These are phyloP conservation scores for Mionectes olivaceus DNA, from an alignment of 2,797 vertebrate genomes.

Conservation along the genomic window DNA sequence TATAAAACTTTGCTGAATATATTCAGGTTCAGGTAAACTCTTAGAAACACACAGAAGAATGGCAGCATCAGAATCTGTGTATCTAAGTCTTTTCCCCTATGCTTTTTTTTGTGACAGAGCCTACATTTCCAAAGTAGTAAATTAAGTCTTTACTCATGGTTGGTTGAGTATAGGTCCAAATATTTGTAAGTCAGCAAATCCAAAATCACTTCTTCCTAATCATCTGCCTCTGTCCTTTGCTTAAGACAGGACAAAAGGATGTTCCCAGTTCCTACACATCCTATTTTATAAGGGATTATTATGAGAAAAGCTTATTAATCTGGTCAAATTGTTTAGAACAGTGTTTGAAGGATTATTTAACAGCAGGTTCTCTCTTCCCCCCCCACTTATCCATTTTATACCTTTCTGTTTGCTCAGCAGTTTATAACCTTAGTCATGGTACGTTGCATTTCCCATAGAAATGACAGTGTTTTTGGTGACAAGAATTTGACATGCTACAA, in stretches of 20 bases:
- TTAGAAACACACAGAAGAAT: background rate
- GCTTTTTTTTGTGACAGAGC: background rate
- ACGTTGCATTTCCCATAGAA: background rate
- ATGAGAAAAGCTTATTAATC: conserved; percentile 48
- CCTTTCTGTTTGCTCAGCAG: conserved; percentile 31
- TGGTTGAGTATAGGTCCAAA: background rate
- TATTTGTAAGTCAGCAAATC: accelerated
- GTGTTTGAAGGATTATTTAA: conserved; percentile 14
- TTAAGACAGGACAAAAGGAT: background rate
- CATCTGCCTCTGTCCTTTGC: background rate
- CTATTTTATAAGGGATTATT: conserved; percentile 9
- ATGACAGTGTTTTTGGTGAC: background rate
- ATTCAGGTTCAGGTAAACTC: background rate
- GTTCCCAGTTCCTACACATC: background rate
- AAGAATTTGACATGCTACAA: background rate
- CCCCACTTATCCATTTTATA: background rate
- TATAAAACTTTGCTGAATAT: background rate
- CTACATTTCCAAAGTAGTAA: background rate
- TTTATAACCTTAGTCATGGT: conserved; percentile 41
- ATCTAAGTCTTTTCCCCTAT: background rate
- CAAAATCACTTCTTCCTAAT: background rate
- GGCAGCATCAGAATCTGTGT: background rate
- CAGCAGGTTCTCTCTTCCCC: background rate
- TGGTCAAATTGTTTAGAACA: conserved; percentile 18
- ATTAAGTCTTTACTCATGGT: background rate